Evolutionary conservation across 2,797 vertebrate species (phyloP).

Genomic region (Coreius guichenoti): DNA sequence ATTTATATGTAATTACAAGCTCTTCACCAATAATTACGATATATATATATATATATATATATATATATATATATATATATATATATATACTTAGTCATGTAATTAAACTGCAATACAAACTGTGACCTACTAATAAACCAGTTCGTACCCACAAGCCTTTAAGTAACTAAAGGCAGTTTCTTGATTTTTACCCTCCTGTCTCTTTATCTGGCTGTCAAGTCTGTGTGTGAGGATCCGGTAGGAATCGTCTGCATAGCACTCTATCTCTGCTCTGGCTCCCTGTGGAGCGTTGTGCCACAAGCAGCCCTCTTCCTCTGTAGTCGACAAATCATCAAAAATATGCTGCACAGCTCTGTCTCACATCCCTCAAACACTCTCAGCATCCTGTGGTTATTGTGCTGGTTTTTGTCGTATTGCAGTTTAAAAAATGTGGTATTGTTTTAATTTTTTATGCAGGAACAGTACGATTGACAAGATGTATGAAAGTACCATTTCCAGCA

Average conservation of each 20-base stretch:
- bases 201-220: slow-evolving; percentile 21
- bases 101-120: slow-evolving; percentile 5
- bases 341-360: slow-evolving; percentile 10
- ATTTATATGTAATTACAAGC: not conserved
- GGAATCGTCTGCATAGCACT: slow-evolving; percentile 30
- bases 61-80: not conserved
- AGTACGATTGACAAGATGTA: not conserved
- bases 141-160: not conserved
- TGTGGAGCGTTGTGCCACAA: slow-evolving; percentile 41
- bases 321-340: slow-evolving; percentile 44
- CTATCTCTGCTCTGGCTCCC: not conserved
- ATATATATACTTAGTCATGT: not conserved
- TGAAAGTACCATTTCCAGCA: not conserved
- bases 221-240: not conserved
- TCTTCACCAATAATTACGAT: not conserved
- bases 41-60: not conserved
- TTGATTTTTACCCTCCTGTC: not conserved
- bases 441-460: not conserved
- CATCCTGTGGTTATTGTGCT: not conserved
- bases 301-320: slow-evolving; percentile 30
- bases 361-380: slow-evolving; percentile 33
- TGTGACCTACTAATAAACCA: slow-evolving; percentile 24
- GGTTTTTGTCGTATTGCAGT: not conserved
- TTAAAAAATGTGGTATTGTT: not conserved
- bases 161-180: not conserved